Evolutionary conservation across 2,797 vertebrate genomes (phyloP).

Genomic region (Anguilla megastoma): DNA sequence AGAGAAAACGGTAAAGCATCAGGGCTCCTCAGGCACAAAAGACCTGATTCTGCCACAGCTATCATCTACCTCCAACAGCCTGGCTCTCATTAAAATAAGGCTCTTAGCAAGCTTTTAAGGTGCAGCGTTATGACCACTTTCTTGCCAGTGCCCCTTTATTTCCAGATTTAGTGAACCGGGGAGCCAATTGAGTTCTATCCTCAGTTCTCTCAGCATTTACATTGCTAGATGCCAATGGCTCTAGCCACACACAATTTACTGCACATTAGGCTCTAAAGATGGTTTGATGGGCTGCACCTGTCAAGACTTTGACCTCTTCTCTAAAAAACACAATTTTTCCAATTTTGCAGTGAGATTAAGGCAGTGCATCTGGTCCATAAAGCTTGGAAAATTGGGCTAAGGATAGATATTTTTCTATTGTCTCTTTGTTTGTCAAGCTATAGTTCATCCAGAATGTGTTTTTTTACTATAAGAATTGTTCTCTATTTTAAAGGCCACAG

Average conservation of each 20-base stretch:
- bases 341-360: background rate
- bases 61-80: background rate
- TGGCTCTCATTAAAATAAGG: background rate
- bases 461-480: background rate
- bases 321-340: background rate
- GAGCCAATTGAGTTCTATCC: no score
- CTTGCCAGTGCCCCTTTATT: background rate
- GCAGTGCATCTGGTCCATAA: no score
- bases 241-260: background rate
- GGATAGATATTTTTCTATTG: background rate
- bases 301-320: background rate
- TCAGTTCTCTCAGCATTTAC: background rate
- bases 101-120: background rate
- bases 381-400: background rate
- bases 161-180: background rate
- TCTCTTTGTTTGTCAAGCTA: background rate
- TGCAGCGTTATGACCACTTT: background rate
- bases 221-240: background rate
- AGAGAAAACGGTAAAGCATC: background rate
- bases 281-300: background rate
- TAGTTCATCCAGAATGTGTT: background rate
- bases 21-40: conserved; percentile 4
- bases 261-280: background rate
- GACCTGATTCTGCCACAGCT: background rate
- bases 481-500: background rate